A percentile compares a stretch with the other conserved stretches of the same genome.
Evolutionary conservation across 2,113 vertebrate species (phyloP).

Genomic region (Crocuta crocuta): DNA sequence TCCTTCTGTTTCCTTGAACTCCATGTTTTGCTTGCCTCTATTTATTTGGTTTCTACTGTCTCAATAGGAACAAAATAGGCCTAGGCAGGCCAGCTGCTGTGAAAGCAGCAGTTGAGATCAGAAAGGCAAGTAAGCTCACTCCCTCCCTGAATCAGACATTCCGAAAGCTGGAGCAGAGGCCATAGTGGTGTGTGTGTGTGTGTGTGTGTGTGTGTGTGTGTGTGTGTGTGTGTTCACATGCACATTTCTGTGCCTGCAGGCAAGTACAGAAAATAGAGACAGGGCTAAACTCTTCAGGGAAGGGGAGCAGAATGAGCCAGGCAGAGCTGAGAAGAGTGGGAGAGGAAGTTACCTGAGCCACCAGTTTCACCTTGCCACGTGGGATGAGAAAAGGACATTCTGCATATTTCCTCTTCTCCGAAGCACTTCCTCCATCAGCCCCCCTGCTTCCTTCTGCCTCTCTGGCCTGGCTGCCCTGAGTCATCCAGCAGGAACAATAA

Average conservation of each 20-base stretch:
- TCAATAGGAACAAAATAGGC: neutral
- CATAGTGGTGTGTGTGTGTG: neutral
- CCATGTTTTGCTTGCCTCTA: neutral
- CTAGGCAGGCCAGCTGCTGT: neutral
- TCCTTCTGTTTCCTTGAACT: neutral
- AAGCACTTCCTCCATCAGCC: neutral
- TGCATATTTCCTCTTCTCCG: neutral
- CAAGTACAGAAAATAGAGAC: neutral
- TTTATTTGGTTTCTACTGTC: neutral
- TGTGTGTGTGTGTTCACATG: rapidly evolving
- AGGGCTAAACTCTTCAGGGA: neutral
- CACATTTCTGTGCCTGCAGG: rapidly evolving
- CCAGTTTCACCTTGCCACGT: neutral
- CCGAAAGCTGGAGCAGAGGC: neutral
- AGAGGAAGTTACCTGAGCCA: neutral
- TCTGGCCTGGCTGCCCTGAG: neutral
- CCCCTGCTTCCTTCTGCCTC: neutral
- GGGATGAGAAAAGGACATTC: neutral
- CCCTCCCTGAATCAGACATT: neutral
- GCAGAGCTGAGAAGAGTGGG: neutral
- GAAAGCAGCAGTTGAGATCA: neutral
- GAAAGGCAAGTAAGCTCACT: neutral
- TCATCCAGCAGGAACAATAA: neutral
- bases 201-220: too few relatives aligned
- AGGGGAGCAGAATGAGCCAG: neutral